phyloP scores from a whole-genome alignment of 2,797 vertebrate genomes.

The Lophius americanus region DNA sequence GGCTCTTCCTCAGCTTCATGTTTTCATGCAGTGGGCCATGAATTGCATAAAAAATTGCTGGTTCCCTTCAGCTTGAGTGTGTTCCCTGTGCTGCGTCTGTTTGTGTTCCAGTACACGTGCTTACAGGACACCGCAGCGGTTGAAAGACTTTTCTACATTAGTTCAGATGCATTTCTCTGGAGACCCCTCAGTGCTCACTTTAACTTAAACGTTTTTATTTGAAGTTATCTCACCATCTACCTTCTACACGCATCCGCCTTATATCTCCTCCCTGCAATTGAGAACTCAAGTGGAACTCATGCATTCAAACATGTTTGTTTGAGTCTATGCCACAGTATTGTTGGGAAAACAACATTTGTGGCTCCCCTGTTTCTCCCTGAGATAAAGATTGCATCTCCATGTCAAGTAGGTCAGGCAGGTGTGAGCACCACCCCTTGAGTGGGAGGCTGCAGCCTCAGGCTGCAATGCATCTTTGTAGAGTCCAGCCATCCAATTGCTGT shows the following conservation, averaged over 20 bases:
- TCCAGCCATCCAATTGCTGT: constrained; percentile 39
- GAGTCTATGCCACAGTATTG: constrained; percentile 47
- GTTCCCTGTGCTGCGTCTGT: constrained; percentile 23
- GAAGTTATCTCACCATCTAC: constrained; percentile 32
- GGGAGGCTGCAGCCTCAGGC: constrained; percentile 30
- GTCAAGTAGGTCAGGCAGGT: constrained; percentile 46
- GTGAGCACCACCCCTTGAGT: constrained; percentile 19
- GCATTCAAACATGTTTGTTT: constrained; percentile 58
- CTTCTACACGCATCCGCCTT: constrained; percentile 24
- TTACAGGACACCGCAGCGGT: constrained; percentile 19
- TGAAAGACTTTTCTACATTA: constrained; percentile 7
- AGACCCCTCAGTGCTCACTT: constrained; percentile 35
- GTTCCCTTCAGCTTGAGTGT: constrained; percentile 22
- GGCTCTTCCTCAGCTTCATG: constrained; percentile 2
- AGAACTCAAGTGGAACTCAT: constrained; percentile 44
- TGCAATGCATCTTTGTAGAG: constrained; percentile 31
- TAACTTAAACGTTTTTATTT: constrained; percentile 44
- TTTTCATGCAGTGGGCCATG: constrained; percentile 22
- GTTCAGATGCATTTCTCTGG: constrained; percentile 14
- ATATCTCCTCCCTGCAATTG: constrained; percentile 41
- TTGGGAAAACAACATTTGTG: constrained; percentile 44
- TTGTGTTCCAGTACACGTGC: constrained; percentile 15
- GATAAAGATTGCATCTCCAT: constrained; percentile 65
- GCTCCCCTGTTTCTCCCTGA: constrained; percentile 35
- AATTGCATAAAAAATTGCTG: constrained; percentile 46